Base-by-base conservation (phyloP, 2,113 vertebrate genomes). In the Bujurquina vittata region DNA sequence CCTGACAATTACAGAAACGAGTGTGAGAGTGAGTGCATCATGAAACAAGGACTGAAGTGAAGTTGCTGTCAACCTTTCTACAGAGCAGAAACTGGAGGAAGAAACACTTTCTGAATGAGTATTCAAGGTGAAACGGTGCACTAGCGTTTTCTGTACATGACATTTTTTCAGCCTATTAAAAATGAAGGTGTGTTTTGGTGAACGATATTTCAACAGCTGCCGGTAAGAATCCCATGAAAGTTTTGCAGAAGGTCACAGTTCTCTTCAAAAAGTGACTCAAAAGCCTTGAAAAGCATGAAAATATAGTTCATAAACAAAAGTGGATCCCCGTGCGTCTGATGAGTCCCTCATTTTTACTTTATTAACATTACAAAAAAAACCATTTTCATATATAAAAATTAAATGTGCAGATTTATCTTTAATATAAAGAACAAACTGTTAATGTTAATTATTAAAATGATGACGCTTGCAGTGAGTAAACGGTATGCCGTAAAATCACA, bases 341-440 rank as follows among this genome's bases (percentile, higher is more conserved):
- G 20, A n/a, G 1, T 3, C 20, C 8, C 20, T 4, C 8, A 55
- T n/a, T 20, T 18, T 52, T 52, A 18, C 52, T 54, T 18, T 54
- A 54, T 54, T 54, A 54, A 7, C 18, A 10, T n/a, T 8, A 4
- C 4, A n/a, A 55, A n/a, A 10, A 29, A 18, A 6, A 7, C 7
- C 12, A 5, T 5, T 2, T 49, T 23, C 29, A 69, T 29, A 20
- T 0, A 12, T 10, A 10, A 0, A 49, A 69, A 20, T 29, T 11
- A 29, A 69, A 69, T 52, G 23, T 69, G 6, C 2, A 29, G 0
- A 69, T 0, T 18, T 67, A 23, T 67, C 22, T 26, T 69, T 69
- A 69, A 49, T 0, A 0, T 7, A 2, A 46, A 3, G 15, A 9
- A 69, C 14, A 69, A 69, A 11, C 0, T 5, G 15, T 52, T 52